Conservation (phyloP, 2,888 invertebrate species). For the Callinectes sapidus region DNA sequence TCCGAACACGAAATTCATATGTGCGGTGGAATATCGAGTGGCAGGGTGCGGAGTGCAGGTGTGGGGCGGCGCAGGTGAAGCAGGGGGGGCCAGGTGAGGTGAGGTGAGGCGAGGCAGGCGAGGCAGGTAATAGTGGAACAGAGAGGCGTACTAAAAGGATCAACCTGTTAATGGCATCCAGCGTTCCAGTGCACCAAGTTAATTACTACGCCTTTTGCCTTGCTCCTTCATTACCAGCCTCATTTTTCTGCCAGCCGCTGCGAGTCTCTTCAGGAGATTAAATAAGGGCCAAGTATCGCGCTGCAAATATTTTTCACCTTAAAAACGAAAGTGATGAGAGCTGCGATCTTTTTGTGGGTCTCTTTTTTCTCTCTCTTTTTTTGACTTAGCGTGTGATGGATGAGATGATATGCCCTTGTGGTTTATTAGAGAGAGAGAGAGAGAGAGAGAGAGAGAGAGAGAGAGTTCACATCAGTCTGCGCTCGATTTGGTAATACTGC, state of each 20-base stretch:
- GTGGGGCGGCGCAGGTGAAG: neutral
- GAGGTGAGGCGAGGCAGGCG: neutral
- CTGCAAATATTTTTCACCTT: conserved; percentile 13
- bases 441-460: neutral
- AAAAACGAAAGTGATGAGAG: conserved; percentile 1
- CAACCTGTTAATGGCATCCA: conserved; percentile 35
- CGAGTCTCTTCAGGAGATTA: conserved; percentile 29
- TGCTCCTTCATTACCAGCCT: conserved; percentile 41
- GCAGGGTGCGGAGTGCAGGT: neutral
- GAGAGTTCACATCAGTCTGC: neutral
- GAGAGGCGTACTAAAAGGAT: conserved; percentile 35
- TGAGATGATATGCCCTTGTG: neutral
- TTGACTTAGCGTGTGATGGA: neutral
- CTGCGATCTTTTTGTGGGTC: neutral
- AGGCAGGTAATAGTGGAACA: conserved; percentile 23
- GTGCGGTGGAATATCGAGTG: conserved; percentile 12
- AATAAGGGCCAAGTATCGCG: conserved; percentile 23
- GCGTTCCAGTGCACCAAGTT: conserved; percentile 36
- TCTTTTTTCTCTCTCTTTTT: conserved; percentile 18
- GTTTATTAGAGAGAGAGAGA: neutral
- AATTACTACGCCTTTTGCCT: conserved; percentile 43
- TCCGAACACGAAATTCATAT: conserved; percentile 12
- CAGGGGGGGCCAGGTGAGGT: neutral
- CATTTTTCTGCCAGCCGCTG: neutral
- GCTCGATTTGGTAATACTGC: neutral